Evolutionary conservation across 1,140 invertebrate genomes (phyloP).

Genomic region (Chrysoperla carnea): DNA sequence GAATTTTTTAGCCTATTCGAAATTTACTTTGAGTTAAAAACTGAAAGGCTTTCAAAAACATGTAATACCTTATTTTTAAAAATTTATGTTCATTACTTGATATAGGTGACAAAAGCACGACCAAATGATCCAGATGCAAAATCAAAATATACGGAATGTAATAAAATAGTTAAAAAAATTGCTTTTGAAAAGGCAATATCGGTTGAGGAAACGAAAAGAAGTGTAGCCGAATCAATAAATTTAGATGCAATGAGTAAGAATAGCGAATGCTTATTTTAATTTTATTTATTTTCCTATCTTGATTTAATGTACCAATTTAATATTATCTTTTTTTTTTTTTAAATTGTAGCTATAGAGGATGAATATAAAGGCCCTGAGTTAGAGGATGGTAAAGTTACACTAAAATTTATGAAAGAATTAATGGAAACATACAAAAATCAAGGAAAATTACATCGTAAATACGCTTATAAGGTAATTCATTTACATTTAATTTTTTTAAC

Average conservation of each 20-base stretch:
- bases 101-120: conserved; percentile 66
- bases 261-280: not conserved
- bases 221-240: conserved; percentile 72
- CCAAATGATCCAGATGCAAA: conserved; percentile 92
- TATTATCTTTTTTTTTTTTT: not conserved
- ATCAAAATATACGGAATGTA: conserved; percentile 86
- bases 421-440: conserved; percentile 83
- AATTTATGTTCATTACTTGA: too few relatives aligned
- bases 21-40: too few relatives aligned
- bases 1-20: too few relatives aligned
- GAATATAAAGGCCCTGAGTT: conserved; percentile 84
- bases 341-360: conserved; percentile 67
- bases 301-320: not conserved
- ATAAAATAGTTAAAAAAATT: conserved; percentile 86
- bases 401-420: conserved; percentile 68
- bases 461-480: conserved; percentile 80
- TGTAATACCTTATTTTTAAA: too few relatives aligned
- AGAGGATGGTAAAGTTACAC: conserved; percentile 75
- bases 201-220: conserved; percentile 74
- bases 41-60: too few relatives aligned
- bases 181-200: conserved; percentile 97
- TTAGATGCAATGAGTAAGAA: conserved; percentile 77
- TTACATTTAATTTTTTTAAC: not conserved
- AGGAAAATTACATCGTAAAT: conserved; percentile 90
- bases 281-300: not conserved